Base-by-base conservation (phyloP, 1,140 invertebrate species). In the Drosophila punjabiensis region DNA sequence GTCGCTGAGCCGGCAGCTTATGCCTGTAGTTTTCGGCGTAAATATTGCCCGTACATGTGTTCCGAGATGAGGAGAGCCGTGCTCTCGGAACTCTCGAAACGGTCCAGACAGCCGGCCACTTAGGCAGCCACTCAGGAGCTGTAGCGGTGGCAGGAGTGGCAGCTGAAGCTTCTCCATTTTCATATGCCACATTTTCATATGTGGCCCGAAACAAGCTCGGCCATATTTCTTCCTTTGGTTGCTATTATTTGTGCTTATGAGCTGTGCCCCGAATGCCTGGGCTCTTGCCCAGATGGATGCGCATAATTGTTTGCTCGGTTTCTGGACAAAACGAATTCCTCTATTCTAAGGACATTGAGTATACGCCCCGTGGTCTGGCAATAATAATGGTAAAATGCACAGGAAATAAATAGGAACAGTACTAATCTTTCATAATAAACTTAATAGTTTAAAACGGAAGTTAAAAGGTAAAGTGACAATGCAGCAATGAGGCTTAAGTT, bases 21-120 rank as follows among this genome's bases (percentile, higher is more conserved):
- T 60, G 73, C 64, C 55, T 74, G 83, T 89, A 87, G 85, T 84
- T 89, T 89, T 81, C 50, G 41, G 77, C 77, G 66, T 75, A 89
- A 88, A 83, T 81, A 88, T 81, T 71, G 77, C 47, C 64, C 35
- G 52, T 59, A 70, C 76, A 53, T 67, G 76, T 62, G 52, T 55
- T 60, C 10, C 16, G 30, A 66, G 59, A 20, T 24, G 62, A 41
- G 30, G 41, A 67, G 71, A 71, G 35, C 61, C 60, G 56, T 52
- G 32, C 52, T 50, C 14, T 50, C 14, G 66, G 52, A 30, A 35
- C 55, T n/a, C 30, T 55, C 18, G 56, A 76, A 59, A 53, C 63
- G 64, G 66, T 45, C 59, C 80, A 68, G 62, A 74, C 68, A 50
- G 45, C 62, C 73, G 65, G 62, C 48, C 81, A 89, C 77, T 78